phyloP scores from a whole-genome alignment of 2,888 invertebrate species.

The Rhaphigaster nebulosa region DNA sequence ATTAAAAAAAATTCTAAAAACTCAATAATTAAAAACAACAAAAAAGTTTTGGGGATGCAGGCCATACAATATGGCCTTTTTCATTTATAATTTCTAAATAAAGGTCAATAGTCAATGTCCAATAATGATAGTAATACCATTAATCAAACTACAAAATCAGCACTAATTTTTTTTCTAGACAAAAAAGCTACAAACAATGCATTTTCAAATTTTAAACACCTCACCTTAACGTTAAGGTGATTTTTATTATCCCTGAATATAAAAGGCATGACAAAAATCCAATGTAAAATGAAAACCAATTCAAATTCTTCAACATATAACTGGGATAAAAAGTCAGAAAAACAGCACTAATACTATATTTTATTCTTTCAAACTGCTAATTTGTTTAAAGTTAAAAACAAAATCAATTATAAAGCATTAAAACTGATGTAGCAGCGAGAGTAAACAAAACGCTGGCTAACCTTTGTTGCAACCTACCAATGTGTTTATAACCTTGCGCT shows the following conservation, averaged over 20 bases:
- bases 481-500: background rate
- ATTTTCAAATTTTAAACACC: background rate
- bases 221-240: constrained; percentile 52
- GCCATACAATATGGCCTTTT: background rate
- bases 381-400: background rate
- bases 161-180: background rate
- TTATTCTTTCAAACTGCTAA: background rate
- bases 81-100: background rate
- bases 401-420: background rate
- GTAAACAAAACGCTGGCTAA: constrained; percentile 6
- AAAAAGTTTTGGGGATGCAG: background rate
- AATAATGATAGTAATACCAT: background rate
- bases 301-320: constrained; percentile 31
- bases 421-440: background rate
- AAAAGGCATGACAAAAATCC: constrained; percentile 2
- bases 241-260: constrained; percentile 26
- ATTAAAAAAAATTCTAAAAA: background rate
- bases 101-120: background rate
- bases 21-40: background rate
- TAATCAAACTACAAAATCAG: background rate
- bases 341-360: background rate
- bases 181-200: background rate
- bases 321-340: background rate
- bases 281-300: background rate
- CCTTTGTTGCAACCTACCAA: background rate